Conservation (phyloP, 2,113 vertebrate species). For the Ictidomys tridecemlineatus region DNA sequence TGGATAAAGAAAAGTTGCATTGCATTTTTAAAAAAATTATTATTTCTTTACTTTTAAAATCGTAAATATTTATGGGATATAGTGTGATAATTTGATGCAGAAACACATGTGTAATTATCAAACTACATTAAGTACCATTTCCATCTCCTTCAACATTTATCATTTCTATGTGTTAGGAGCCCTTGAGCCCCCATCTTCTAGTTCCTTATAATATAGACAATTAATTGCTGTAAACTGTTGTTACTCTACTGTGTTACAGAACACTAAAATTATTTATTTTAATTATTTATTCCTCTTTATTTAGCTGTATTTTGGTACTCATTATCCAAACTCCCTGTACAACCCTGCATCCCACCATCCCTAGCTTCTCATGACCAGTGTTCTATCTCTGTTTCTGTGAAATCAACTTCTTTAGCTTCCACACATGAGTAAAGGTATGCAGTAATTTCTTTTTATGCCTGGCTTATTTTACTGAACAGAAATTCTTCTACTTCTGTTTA, state of each 20-base stretch:
- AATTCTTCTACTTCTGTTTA: background rate
- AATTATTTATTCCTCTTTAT: background rate
- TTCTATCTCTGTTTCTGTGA: background rate
- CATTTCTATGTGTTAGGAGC: background rate
- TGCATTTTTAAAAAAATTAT: background rate
- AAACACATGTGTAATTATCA: background rate
- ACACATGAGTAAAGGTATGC: background rate
- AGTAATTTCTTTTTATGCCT: background rate
- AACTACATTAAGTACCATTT: background rate
- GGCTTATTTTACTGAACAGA: background rate
- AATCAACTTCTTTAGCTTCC: background rate
- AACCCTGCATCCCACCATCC: rapidly evolving
- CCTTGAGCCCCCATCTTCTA: background rate
- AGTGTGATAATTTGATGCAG: background rate
- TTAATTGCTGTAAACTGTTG: background rate
- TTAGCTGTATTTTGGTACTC: background rate
- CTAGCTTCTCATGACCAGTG: background rate
- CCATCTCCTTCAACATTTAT: background rate
- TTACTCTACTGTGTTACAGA: background rate
- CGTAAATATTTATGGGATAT: background rate
- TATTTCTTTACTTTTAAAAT: background rate
- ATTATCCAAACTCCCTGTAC: background rate
- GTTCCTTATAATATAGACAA: background rate
- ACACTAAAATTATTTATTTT: too few relatives aligned
- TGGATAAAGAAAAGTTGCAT: background rate